phyloP scores from a whole-genome alignment of 2,797 vertebrate genomes.

The Hypotaenidia philippensis region DNA sequence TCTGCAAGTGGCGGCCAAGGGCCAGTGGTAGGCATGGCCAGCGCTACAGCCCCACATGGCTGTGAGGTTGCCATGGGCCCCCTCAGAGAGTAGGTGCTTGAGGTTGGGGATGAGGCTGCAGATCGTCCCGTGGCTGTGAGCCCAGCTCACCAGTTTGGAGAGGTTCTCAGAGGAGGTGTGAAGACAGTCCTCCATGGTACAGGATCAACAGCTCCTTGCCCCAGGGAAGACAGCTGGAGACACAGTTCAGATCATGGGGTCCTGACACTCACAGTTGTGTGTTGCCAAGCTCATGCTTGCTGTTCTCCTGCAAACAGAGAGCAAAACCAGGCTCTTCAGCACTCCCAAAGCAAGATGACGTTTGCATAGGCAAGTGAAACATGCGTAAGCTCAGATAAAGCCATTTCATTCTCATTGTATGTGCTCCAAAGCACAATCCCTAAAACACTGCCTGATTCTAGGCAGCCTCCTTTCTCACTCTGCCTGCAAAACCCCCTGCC shows the following conservation, averaged over 20 bases:
- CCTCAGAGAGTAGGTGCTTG: constrained; percentile 87
- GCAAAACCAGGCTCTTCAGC: constrained; percentile 1
- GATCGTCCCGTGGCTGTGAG: constrained; percentile 94
- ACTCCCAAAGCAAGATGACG: background rate
- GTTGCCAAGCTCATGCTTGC: background rate
- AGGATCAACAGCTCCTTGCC: constrained; percentile 64
- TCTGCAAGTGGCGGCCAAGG: constrained; percentile 86
- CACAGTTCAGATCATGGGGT: background rate
- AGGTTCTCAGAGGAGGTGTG: constrained; percentile 91
- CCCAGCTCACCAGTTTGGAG: constrained; percentile 93
- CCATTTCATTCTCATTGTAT: background rate
- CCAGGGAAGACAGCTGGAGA: constrained; percentile 44
- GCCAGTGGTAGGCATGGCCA: constrained; percentile 93
- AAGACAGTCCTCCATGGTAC: constrained; percentile 90
- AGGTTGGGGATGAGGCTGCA: constrained; percentile 92
- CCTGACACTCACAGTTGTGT: fast-evolving
- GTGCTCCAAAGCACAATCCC: background rate
- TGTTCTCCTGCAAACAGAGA: constrained; percentile 5
- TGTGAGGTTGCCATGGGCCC: constrained; percentile 86
- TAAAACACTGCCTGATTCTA: background rate
- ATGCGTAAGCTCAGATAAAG: background rate
- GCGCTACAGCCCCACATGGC: constrained; percentile 91
- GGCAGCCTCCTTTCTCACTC: background rate
- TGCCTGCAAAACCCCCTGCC: background rate
- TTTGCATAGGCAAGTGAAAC: background rate